Evolutionary conservation across 2,888 invertebrate genomes (phyloP).

Genomic region (Rutpela maculata): DNA sequence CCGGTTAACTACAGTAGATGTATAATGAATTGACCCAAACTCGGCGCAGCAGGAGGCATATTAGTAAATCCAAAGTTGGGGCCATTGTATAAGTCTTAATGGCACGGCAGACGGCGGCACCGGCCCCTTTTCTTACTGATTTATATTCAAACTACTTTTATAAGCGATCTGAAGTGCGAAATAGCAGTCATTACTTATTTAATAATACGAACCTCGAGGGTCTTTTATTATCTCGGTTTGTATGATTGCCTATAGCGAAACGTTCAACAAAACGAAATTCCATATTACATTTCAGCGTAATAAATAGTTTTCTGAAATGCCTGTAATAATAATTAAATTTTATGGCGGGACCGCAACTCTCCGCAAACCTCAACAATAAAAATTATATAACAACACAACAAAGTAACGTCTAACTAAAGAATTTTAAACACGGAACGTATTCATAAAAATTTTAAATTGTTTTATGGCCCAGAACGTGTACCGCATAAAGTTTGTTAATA

Average conservation of each 20-base stretch:
- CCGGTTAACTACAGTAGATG: constrained; percentile 25
- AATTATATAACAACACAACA: constrained; percentile 46
- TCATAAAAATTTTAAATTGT: constrained; percentile 22
- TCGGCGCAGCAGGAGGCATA: constrained; percentile 33
- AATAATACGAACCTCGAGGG: constrained; percentile 30
- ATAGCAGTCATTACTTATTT: constrained; percentile 37
- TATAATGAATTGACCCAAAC: constrained; percentile 35
- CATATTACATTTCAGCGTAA: constrained; percentile 32
- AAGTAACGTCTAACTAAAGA: constrained; percentile 40
- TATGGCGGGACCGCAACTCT: constrained; percentile 43
- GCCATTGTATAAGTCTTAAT: constrained; percentile 22
- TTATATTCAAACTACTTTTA: constrained; percentile 34
- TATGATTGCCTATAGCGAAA: constrained; percentile 10
- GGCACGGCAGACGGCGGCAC: constrained; percentile 22
- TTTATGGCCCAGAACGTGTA: constrained; percentile 10
- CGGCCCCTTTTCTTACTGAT: constrained; percentile 31
- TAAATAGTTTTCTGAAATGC: constrained; percentile 47
- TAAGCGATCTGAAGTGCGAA: constrained; percentile 33
- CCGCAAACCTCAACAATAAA: constrained; percentile 45
- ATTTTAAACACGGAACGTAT: constrained; percentile 26
- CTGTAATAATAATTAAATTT: constrained; percentile 50
- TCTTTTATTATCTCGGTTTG: constrained; percentile 31
- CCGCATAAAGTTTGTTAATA: constrained; percentile 14
- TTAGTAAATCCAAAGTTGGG: constrained; percentile 27
- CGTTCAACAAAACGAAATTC: constrained; percentile 30